phyloP scores from a whole-genome alignment of 92 coral and sea anemone species.

The Actinernus sp. region DNA sequence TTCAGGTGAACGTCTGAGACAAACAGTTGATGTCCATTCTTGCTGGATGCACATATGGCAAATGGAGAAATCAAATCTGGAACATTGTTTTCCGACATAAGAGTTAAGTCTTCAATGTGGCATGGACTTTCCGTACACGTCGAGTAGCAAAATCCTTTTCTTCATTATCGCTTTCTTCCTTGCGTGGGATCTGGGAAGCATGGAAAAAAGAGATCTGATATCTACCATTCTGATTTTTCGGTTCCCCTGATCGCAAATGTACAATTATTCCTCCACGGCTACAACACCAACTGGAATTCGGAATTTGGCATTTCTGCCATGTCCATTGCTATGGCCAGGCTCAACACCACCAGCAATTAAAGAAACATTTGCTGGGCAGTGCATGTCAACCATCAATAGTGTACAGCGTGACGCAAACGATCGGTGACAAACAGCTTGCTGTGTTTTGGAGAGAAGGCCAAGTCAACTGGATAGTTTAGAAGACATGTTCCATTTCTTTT shows the following conservation, averaged over 20 bases:
- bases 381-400: constrained; percentile 54
- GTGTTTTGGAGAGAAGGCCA: constrained; percentile 46
- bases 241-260: constrained; percentile 60
- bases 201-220: constrained; percentile 36
- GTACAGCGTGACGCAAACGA: constrained; percentile 36
- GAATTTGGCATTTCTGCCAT: constrained; percentile 51
- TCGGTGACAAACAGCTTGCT: constrained; percentile 60
- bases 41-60: constrained; percentile 15
- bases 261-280: constrained; percentile 13
- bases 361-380: constrained; percentile 60
- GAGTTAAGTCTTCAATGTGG: constrained; percentile 42
- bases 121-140: constrained; percentile 31
- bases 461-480: constrained; percentile 32
- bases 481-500: constrained; percentile 25
- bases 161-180: constrained; percentile 22
- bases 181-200: constrained; percentile 30
- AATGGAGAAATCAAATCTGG: neutral
- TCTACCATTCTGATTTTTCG: constrained; percentile 41
- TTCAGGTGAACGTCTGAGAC: constrained; percentile 26
- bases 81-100: constrained; percentile 16
- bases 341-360: constrained; percentile 56
- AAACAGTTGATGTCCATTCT: neutral
- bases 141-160: constrained; percentile 44
- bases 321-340: constrained; percentile 52
- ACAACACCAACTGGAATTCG: constrained; percentile 43